These are phyloP conservation scores for Gallinago stenura DNA, from an alignment of 2,797 vertebrate species.

Conservation along the genomic window DNA sequence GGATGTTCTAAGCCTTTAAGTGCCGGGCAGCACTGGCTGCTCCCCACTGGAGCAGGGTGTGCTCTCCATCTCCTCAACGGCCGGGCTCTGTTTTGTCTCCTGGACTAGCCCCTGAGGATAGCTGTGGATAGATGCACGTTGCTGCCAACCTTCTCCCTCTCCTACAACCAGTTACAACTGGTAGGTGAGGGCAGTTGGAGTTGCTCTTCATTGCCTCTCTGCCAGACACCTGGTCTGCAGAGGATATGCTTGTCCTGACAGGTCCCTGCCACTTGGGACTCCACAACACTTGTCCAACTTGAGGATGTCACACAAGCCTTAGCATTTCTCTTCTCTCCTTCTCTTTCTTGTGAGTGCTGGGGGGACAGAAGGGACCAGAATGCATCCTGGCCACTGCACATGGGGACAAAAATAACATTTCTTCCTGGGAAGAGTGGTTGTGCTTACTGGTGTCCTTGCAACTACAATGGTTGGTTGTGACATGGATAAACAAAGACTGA, in stretches of 20 bases:
- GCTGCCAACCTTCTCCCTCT: neutral
- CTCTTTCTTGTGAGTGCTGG: neutral
- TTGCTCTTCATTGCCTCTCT: accelerated
- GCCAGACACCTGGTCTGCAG: too few relatives aligned
- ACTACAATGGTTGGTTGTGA: neutral
- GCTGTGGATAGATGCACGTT: neutral
- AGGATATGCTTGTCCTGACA: accelerated
- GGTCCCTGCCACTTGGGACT: neutral
- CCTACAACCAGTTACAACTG: accelerated
- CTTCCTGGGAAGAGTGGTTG: neutral
- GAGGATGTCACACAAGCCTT: neutral
- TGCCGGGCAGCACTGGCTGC: neutral
- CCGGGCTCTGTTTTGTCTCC: accelerated
- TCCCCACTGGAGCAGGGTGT: neutral
- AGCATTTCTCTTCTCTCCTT: neutral
- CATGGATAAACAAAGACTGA: neutral
- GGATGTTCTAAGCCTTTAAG: accelerated
- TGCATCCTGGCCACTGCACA: accelerated
- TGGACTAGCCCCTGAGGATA: accelerated
- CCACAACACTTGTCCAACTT: neutral
- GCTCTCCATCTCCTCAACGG: accelerated
- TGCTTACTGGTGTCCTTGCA: neutral
- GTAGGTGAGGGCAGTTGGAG: too few relatives aligned
- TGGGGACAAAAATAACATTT: neutral
- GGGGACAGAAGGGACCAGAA: neutral